These are phyloP conservation scores for Cranoglanis bouderius DNA, from an alignment of 2,113 vertebrate genomes.

Conservation along the genomic window DNA sequence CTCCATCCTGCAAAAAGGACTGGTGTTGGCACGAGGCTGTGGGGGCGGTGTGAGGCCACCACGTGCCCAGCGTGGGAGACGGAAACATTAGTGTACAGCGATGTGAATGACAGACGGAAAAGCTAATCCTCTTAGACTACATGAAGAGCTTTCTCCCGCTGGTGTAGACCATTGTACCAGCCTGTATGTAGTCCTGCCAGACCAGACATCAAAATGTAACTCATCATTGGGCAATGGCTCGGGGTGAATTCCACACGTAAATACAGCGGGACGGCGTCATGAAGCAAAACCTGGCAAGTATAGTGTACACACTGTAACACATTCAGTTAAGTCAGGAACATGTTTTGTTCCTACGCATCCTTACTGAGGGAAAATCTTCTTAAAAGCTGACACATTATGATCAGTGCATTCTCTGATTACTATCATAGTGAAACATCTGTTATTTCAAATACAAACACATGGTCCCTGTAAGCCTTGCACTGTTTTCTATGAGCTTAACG, in stretches of 20 bases:
- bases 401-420: conserved; percentile 16
- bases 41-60: conserved; percentile 23
- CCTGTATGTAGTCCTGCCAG: conserved; percentile 51
- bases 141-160: conserved; percentile 44
- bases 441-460: conserved; percentile 41
- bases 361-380: conserved; percentile 44
- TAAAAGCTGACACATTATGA: conserved; percentile 38
- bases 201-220: conserved; percentile 42
- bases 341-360: conserved; percentile 40
- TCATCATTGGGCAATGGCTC: conserved; percentile 45
- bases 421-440: conserved; percentile 58
- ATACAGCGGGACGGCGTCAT: conserved; percentile 25
- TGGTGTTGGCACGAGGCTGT: conserved; percentile 36
- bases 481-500: conserved; percentile 26
- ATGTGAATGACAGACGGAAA: conserved; percentile 49
- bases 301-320: conserved; percentile 6
- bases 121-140: conserved; percentile 54
- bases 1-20: conserved; percentile 14
- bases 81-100: conserved; percentile 36
- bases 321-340: conserved; percentile 39
- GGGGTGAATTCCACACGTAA: conserved; percentile 46
- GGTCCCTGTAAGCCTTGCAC: conserved; percentile 35
- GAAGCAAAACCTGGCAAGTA: conserved; percentile 32
- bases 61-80: conserved; percentile 40
- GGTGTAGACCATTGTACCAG: conserved; percentile 42